These are phyloP conservation scores for Sphinx pinastri DNA, from an alignment of 2,888 invertebrate species.

Conservation along the genomic window DNA sequence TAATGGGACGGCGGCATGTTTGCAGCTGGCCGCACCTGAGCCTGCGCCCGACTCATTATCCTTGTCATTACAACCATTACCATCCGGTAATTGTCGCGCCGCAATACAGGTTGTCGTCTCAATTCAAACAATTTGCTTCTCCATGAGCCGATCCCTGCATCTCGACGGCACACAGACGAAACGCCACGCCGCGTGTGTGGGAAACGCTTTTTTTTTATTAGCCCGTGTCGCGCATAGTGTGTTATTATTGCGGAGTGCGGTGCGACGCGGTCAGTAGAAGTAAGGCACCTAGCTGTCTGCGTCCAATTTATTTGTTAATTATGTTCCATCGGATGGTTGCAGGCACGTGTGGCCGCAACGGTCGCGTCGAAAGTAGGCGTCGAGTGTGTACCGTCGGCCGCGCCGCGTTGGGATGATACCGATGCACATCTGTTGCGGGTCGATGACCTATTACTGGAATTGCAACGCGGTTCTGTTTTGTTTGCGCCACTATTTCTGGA, in stretches of 20 bases:
- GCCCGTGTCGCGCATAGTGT: slow-evolving; percentile 60
- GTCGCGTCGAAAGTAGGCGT: slow-evolving; percentile 55
- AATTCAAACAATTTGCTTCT: slow-evolving; percentile 59
- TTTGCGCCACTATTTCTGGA: slow-evolving; percentile 50
- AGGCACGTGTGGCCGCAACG: slow-evolving; percentile 69
- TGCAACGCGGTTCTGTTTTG: slow-evolving; percentile 43
- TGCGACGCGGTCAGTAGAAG: slow-evolving; percentile 70
- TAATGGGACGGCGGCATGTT: slow-evolving; percentile 46
- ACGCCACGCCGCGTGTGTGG: slow-evolving; percentile 55
- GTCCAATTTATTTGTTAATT: slow-evolving; percentile 78
- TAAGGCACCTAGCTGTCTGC: slow-evolving; percentile 81
- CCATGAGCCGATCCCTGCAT: slow-evolving; percentile 50
- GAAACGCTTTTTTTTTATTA: slow-evolving; percentile 77
- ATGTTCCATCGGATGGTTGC: slow-evolving; percentile 63
- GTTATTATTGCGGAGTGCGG: slow-evolving; percentile 74
- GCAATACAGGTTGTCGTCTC: slow-evolving; percentile 65
- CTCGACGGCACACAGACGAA: slow-evolving; percentile 44
- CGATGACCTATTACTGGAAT: slow-evolving; percentile 51
- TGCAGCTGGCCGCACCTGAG: slow-evolving; percentile 49
- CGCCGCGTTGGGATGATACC: slow-evolving; percentile 54
- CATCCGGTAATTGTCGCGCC: slow-evolving; percentile 57
- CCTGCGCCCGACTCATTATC: slow-evolving; percentile 49
- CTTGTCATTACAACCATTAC: slow-evolving; percentile 62
- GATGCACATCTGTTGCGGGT: slow-evolving; percentile 59
- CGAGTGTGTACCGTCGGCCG: slow-evolving; percentile 50